Conservation (phyloP, 2,888 invertebrate genomes). For the Drosophila yooni region DNA sequence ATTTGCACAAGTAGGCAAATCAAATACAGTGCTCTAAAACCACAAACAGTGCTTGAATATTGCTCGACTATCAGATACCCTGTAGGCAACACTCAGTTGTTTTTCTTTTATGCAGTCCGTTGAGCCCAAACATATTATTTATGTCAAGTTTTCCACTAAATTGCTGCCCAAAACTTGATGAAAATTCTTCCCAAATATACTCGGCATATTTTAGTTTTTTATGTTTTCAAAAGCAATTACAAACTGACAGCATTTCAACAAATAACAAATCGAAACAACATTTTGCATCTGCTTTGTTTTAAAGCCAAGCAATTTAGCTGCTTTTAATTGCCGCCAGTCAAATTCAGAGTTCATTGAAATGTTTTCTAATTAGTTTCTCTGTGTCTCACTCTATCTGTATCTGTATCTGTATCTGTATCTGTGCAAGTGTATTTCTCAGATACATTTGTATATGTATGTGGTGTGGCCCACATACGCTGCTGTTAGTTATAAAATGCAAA, state of each 20-base stretch:
- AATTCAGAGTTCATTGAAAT: constrained; percentile 46
- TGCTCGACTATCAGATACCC: not conserved
- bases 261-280: constrained; percentile 6
- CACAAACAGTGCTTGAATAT: not conserved
- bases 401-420: constrained; percentile 7
- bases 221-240: constrained; percentile 1
- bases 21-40: not conserved
- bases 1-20: not conserved
- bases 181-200: not conserved
- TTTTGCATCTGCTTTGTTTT: constrained; percentile 27
- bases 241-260: constrained; percentile 4
- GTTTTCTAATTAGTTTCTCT: constrained; percentile 53
- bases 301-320: constrained; percentile 32
- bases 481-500: constrained; percentile 33
- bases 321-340: constrained; percentile 40
- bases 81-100: not conserved
- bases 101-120: not conserved
- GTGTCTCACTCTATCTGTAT: not conserved
- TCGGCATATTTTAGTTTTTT: not conserved
- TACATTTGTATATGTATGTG: constrained; percentile 5
- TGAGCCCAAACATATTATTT: not conserved
- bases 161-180: not conserved
- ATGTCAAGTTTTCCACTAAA: not conserved
- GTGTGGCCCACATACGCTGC: constrained; percentile 29
- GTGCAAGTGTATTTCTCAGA: constrained; percentile 26